Evolutionary conservation across 2,888 invertebrate species (phyloP), one percentile per base, ranked within the genome.

Genomic region (Rapana venosa): DNA sequence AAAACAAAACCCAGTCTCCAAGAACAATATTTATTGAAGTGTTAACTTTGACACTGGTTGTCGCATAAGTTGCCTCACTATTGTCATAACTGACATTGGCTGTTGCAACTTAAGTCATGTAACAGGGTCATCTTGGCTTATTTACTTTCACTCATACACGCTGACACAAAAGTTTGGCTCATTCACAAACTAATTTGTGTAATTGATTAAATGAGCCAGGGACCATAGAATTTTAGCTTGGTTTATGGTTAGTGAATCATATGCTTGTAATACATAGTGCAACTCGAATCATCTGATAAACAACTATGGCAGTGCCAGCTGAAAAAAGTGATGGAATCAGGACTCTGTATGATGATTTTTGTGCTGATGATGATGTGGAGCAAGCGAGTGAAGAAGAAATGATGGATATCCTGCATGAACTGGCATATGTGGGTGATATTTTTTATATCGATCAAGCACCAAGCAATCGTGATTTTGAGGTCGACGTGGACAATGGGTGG

Each of bases 171-270:
- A 74, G 26, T 74, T n/a, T 26, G 0, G 70, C n/a, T 74, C n/a
- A n/a, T 74, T 74, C 70, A 74, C 70, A 74, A 74, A 74, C 70
- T 74, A 74, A 74, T 74, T 74, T 74, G 70, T n/a, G n/a, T 74
- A n/a, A n/a, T 26, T 74, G 70, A n/a, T n/a, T 74, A 0, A 74
- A 74, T n/a, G 1, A n/a, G 70, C 70, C 26, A 8, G 26, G 70
- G 70, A 74, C 6, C 70, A 74, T 74, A 26, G 70, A 74, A 26
- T 74, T n/a, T n/a, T n/a, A 74, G 70, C 61, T 20, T 20, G 61
- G 61, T 61, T 74, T n/a, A 47, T 47, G 4, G 8, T 47, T 47
- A 47, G n/a, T 22, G 6, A 6, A 70, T 22, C n/a, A n/a, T 4
- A n/a, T n/a, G n/a, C 5, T n/a, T n/a, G n/a, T 11, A 74, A 74